These are phyloP conservation scores for Cynaeus angustus DNA, from an alignment of 2,888 invertebrate genomes.

Conservation along the genomic window DNA sequence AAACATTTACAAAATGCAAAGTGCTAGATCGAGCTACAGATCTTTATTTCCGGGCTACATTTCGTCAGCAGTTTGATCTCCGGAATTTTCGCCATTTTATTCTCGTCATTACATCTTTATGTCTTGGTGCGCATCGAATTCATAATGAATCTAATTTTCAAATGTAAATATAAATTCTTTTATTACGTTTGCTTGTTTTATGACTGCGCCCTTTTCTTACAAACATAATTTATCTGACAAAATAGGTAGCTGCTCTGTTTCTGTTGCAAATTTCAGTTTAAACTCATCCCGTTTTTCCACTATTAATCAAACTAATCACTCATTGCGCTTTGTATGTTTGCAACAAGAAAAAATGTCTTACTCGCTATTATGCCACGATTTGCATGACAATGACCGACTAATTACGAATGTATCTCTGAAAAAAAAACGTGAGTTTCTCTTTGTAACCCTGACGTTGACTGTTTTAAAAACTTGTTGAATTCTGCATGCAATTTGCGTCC, in stretches of 20 bases:
- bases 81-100: neutral
- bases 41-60: neutral
- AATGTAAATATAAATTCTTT: constrained; percentile 5
- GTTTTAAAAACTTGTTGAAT: constrained; percentile 22
- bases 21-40: neutral
- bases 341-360: neutral
- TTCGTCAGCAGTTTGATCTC: constrained; percentile 2
- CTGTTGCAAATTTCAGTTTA: too few relatives aligned
- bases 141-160: neutral
- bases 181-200: neutral
- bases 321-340: neutral
- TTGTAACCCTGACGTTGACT: neutral
- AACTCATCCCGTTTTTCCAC: too few relatives aligned
- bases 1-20: neutral
- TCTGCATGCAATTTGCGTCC: constrained; percentile 25
- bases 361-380: too few relatives aligned
- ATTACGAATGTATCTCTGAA: neutral
- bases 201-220: neutral
- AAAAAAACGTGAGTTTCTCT: constrained; percentile 12
- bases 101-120: neutral
- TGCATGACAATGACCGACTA: too few relatives aligned
- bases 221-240: too few relatives aligned
- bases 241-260: too few relatives aligned
- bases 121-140: neutral
- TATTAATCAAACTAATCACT: constrained; percentile 5